A percentile compares a stretch with the other conserved stretches of the same genome.
Evolutionary conservation across 2,888 invertebrate genomes (phyloP).

Genomic region (Stenurella melanura): DNA sequence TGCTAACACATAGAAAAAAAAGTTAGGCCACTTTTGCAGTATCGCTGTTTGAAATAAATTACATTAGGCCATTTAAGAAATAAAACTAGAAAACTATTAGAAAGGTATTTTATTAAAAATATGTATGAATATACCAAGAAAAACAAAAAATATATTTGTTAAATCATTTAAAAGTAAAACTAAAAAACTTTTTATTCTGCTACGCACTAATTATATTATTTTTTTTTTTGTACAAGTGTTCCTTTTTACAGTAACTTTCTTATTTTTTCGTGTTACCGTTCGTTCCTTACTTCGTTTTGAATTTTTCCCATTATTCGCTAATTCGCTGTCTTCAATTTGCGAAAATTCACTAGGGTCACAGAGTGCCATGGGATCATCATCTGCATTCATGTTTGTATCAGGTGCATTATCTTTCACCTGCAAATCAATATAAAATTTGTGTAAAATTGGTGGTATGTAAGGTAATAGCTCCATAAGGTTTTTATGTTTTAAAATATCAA

Average conservation of each 20-base stretch:
- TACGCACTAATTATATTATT: background rate
- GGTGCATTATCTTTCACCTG: constrained; percentile 2
- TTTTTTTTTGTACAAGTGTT: background rate
- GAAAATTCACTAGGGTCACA: background rate
- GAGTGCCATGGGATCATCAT: background rate
- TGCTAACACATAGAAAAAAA: background rate
- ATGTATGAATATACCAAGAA: background rate
- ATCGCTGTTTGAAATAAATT: background rate
- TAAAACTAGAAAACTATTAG: background rate
- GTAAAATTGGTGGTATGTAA: constrained; percentile 5
- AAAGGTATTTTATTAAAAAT: background rate
- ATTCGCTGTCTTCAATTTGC: background rate
- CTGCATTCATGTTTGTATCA: background rate
- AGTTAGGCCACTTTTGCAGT: background rate
- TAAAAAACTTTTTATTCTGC: background rate
- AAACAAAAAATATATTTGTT: background rate
- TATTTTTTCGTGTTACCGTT: background rate
- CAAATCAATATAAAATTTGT: constrained; percentile 3
- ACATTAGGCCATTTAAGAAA: background rate
- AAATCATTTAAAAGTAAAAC: background rate
- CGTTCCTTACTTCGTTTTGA: background rate
- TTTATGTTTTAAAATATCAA: background rate
- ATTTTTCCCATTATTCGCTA: background rate
- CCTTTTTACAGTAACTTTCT: background rate
- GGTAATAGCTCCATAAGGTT: background rate